Evolutionary conservation across 2,113 vertebrate species (phyloP).

Genomic region (Mirounga angustirostris): DNA sequence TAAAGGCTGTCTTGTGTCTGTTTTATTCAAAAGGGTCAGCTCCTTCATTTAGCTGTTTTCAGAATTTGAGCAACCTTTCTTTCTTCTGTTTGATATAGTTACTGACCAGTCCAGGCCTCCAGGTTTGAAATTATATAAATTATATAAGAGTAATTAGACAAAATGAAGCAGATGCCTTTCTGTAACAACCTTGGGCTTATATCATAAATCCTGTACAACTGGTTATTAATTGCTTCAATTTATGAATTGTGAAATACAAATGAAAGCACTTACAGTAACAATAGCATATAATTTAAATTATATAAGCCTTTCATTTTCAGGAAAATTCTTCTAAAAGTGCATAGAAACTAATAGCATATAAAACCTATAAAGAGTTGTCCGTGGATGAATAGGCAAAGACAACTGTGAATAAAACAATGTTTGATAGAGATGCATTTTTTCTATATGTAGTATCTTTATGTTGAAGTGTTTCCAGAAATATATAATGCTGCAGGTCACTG

Average conservation of each 20-base stretch:
- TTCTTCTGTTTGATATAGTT: neutral
- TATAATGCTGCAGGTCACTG: neutral
- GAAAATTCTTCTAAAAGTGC: neutral
- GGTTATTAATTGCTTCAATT: neutral
- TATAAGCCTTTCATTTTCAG: neutral
- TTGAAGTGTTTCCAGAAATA: neutral
- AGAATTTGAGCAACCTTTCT: neutral
- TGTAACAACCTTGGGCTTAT: neutral
- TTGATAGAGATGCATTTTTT: neutral
- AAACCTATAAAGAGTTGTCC: neutral
- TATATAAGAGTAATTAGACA: neutral
- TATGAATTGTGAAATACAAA: neutral
- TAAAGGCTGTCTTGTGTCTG: neutral
- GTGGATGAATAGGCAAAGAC: neutral
- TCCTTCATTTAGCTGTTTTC: neutral
- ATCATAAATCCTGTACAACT: neutral
- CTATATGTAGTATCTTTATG: neutral
- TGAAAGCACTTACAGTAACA: neutral
- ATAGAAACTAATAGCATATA: neutral
- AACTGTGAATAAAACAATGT: neutral
- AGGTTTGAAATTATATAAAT: neutral
- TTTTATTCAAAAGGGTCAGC: neutral
- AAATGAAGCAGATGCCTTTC: neutral
- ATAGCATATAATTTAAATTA: neutral
- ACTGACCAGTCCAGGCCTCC: neutral